Evolutionary conservation across 2,113 vertebrate species (phyloP).

Genomic region (Acrocephalus kingi): DNA sequence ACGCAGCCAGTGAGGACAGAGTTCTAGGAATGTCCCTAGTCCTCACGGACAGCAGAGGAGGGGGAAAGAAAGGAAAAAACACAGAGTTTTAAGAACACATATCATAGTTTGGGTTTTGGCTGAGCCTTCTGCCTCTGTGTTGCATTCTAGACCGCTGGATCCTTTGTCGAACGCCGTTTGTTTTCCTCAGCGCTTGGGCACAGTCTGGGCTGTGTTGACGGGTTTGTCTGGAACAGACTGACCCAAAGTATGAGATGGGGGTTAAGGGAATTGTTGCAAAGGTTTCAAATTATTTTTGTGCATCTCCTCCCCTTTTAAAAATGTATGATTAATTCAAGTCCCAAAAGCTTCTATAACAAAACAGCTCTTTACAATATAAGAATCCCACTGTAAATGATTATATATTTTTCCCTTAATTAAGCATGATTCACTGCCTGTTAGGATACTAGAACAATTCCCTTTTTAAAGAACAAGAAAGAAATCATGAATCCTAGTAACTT

Average conservation of each 20-base stretch:
- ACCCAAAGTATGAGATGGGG: neutral
- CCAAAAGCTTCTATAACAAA: neutral
- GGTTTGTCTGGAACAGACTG: neutral
- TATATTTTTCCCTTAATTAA: constrained; percentile 29
- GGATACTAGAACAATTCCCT: neutral
- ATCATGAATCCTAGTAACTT: neutral
- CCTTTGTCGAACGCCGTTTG: neutral
- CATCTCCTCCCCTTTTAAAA: neutral
- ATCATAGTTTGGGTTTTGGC: constrained; percentile 13
- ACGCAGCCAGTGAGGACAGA: neutral
- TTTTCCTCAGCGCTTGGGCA: rapidly evolving
- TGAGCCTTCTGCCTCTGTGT: neutral
- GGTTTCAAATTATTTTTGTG: neutral
- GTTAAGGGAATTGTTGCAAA: constrained; percentile 1
- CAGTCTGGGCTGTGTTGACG: neutral
- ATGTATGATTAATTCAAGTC: neutral
- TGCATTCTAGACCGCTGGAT: neutral
- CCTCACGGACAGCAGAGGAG: rapidly evolving
- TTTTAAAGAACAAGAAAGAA: constrained; percentile 6
- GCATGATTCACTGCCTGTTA: neutral
- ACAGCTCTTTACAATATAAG: neutral
- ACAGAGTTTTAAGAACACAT: neutral
- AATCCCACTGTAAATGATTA: neutral
- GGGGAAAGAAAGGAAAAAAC: neutral
- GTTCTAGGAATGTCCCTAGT: constrained; percentile 13